These are phyloP conservation scores for Lordiphosa andalusiaca DNA, from an alignment of 2,888 invertebrate genomes.

Conservation along the genomic window DNA sequence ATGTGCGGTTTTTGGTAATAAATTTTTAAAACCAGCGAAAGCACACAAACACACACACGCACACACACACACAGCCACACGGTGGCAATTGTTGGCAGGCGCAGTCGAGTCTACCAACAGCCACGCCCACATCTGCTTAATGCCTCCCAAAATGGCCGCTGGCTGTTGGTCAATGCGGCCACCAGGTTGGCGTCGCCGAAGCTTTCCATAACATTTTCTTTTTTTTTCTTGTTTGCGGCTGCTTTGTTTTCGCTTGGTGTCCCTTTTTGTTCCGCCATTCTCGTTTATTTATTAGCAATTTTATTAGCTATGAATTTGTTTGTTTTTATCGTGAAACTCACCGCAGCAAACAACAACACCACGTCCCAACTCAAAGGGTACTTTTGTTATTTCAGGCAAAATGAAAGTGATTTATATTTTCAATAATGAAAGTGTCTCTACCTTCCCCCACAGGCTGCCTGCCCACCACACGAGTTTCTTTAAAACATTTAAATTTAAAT, in stretches of 20 bases:
- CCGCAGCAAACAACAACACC: conserved; percentile 32
- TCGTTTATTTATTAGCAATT: conserved; percentile 75
- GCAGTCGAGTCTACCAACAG: not conserved
- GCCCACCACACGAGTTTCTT: conserved; percentile 32
- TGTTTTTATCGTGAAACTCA: conserved; percentile 68
- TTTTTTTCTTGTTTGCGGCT: conserved; percentile 50
- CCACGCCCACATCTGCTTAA: conserved; percentile 59
- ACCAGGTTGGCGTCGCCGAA: conserved; percentile 68
- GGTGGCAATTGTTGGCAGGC: conserved; percentile 64
- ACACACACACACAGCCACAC: conserved; percentile 27
- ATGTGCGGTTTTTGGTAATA: conserved; percentile 49
- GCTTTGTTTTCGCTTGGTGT: conserved; percentile 69
- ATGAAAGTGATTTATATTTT: conserved; percentile 74
- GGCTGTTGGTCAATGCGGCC: conserved; percentile 72
- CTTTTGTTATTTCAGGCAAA: conserved; percentile 43
- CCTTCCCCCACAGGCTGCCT: conserved; percentile 35
- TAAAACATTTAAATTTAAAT: conserved; percentile 73
- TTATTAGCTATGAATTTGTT: conserved; percentile 75
- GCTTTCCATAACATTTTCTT: conserved; percentile 50
- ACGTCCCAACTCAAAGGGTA: conserved; percentile 49
- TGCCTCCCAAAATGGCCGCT: conserved; percentile 66
- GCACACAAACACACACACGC: conserved; percentile 10
- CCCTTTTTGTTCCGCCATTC: conserved; percentile 69
- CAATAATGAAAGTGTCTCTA: conserved; percentile 74
- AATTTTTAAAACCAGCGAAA: conserved; percentile 43